Base-by-base conservation (phyloP, 2,888 invertebrate species). In the Chromoteleia sp. region DNA sequence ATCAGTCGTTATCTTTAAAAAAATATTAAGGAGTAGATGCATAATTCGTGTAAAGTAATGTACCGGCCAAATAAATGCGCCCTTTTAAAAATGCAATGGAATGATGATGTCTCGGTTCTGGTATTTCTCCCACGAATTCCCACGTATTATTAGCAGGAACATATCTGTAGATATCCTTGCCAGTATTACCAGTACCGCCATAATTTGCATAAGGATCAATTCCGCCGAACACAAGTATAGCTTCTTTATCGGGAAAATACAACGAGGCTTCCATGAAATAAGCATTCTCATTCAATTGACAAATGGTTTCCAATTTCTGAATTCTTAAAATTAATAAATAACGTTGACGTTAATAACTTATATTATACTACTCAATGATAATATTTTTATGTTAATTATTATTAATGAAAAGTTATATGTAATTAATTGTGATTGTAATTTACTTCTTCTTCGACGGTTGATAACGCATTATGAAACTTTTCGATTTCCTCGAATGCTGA, bases 31-130 rank as follows among this genome's bases (percentile, higher is more conserved):
- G 21, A 63, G 33, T 63, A 19, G 61, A 74, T 74, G 63, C 61
- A 74, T 56, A 65, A 74, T 56, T 65, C 65, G 43, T 74, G 74
- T 56, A 43, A 74, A 2, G 21, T 4, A 19, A 50, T 48, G 3
- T 65, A 94, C 96, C 96, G 81, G 94, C 94, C 83, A 96, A 92
- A 89, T 94, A 96, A 30, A 96, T 93, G 83, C 94, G 93, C 71
- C 94, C 95, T 85, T 93, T 93, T 50, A 95, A 91, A 85, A 94
- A 94, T 12, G 93, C 94, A 0, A 94, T 94, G 0, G 94, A 94
- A 88, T 95, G 95, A 87, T 95, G 95, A 87, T 95, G 95, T 75
- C 96, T 92, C 0, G 95, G 95, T 86, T 94, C 94, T 0, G 95
- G 96, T 79, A 96, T 92, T 80, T 94, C 94, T 1, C 94, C 94